These are phyloP conservation scores for Eucera pruinosa DNA, from an alignment of 2,888 invertebrate genomes.

Conservation along the genomic window DNA sequence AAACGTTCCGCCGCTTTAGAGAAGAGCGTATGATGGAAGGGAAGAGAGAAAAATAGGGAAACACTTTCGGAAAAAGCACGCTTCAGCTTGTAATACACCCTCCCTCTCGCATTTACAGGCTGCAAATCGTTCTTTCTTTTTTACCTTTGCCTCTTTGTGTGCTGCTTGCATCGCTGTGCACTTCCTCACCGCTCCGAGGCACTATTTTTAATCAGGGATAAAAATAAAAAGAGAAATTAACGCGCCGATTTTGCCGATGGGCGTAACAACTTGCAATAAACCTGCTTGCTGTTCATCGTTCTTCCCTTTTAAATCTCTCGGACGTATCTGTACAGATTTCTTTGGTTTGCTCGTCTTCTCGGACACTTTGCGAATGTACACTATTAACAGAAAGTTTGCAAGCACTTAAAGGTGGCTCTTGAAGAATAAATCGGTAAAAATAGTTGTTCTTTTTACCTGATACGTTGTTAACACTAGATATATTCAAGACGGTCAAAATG, in stretches of 20 bases:
- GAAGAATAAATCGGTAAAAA: too few species aligned
- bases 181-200: conserved; percentile 43
- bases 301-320: conserved; percentile 16
- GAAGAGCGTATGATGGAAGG: not conserved
- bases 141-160: conserved; percentile 30
- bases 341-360: not conserved
- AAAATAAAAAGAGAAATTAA: conserved; percentile 43
- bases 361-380: not conserved
- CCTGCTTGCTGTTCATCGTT: not conserved
- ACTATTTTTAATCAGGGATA: conserved; percentile 60
- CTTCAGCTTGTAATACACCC: conserved; percentile 54
- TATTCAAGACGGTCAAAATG: too few species aligned
- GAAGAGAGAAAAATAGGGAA: not conserved
- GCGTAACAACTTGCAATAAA: conserved; percentile 33
- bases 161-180: conserved; percentile 23
- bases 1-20: conserved; percentile 11
- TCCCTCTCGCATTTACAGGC: conserved; percentile 38
- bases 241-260: conserved; percentile 53
- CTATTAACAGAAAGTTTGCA: too few species aligned
- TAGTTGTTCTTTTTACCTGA: too few species aligned
- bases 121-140: conserved; percentile 41
- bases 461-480: too few species aligned
- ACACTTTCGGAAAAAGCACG: conserved; percentile 42
- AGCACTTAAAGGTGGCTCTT: too few species aligned
- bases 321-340: not conserved